Conservation (phyloP, 2,113 vertebrate species). For the Tilapia sparmanii region DNA sequence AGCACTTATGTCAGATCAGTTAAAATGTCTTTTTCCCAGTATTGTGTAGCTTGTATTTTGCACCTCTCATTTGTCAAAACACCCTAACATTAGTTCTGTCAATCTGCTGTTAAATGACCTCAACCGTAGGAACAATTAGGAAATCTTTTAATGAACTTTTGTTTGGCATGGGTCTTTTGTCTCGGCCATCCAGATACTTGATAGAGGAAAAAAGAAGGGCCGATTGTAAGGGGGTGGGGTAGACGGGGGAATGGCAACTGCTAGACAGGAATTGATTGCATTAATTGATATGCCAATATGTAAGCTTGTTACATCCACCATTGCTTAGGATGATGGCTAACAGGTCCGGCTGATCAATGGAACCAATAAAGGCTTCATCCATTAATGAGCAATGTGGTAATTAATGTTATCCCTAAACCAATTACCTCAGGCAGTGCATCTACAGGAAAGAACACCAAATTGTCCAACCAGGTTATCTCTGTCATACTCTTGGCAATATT, state of each 20-base stretch:
- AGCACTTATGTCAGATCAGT: neutral
- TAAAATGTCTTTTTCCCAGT: neutral
- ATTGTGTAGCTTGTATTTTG: neutral
- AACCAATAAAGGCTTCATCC: slow-evolving; percentile 99
- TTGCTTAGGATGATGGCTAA: slow-evolving; percentile 97
- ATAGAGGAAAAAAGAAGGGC: slow-evolving; percentile 41
- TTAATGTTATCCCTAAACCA: slow-evolving; percentile 99
- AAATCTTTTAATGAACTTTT: slow-evolving; percentile 66
- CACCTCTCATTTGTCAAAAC: slow-evolving; percentile 2
- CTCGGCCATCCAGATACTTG: slow-evolving; percentile 39
- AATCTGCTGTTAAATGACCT: slow-evolving; percentile 1
- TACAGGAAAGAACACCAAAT: slow-evolving; percentile 69
- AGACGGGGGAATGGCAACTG: slow-evolving; percentile 80
- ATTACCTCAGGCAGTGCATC: slow-evolving; percentile 83
- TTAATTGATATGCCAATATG: slow-evolving; percentile 99
- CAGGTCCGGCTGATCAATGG: slow-evolving; percentile 98
- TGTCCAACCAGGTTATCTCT: slow-evolving; percentile 69
- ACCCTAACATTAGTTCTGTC: neutral
- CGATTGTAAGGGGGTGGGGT: slow-evolving; percentile 22
- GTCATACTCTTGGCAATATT: slow-evolving; percentile 36
- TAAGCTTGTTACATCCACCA: slow-evolving; percentile 99
- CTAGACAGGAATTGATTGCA: slow-evolving; percentile 98
- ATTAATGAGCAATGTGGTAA: slow-evolving; percentile 99
- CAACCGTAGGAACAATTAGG: slow-evolving; percentile 57
- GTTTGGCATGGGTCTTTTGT: slow-evolving; percentile 69